phyloP scores from a whole-genome alignment of 2,113 vertebrate genomes.

The Bubo scandiacus region DNA sequence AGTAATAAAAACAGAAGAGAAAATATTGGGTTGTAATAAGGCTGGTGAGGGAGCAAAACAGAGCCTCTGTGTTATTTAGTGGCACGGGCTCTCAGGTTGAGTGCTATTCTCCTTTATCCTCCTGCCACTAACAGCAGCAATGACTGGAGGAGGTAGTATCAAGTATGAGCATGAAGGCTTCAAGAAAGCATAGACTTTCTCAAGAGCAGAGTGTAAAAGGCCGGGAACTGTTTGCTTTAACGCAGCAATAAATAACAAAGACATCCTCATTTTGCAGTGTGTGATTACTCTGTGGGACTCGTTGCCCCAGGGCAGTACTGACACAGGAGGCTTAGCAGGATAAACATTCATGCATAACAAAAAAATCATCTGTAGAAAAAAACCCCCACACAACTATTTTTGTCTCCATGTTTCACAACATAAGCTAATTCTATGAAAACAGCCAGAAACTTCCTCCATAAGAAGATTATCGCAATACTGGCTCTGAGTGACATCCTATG shows the following conservation, averaged over 20 bases:
- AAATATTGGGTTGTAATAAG: not conserved
- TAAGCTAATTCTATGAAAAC: slow-evolving; percentile 26
- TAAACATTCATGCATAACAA: not conserved
- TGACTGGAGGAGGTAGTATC: not conserved
- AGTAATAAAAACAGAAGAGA: not conserved
- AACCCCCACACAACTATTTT: not conserved
- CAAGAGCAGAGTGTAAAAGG: not conserved
- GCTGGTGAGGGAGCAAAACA: not conserved
- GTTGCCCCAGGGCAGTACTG: not conserved
- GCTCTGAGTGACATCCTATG: not conserved
- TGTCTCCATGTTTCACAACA: not conserved
- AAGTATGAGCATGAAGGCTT: not conserved
- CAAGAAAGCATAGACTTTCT: not conserved
- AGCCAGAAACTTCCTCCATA: slow-evolving; percentile 25
- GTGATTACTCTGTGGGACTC: slow-evolving; percentile 7
- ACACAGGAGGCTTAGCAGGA: not conserved
- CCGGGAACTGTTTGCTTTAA: not conserved
- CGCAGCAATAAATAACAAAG: not conserved
- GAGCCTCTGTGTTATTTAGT: not conserved
- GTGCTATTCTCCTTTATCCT: not conserved
- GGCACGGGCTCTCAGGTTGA: not conserved
- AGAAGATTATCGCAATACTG: slow-evolving; percentile 19
- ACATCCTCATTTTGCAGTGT: not conserved
- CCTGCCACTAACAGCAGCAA: not conserved
- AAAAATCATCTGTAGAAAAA: slow-evolving; percentile 13